Conservation (phyloP, 2,797 vertebrate species). For the Melanotaenia nigrans region DNA sequence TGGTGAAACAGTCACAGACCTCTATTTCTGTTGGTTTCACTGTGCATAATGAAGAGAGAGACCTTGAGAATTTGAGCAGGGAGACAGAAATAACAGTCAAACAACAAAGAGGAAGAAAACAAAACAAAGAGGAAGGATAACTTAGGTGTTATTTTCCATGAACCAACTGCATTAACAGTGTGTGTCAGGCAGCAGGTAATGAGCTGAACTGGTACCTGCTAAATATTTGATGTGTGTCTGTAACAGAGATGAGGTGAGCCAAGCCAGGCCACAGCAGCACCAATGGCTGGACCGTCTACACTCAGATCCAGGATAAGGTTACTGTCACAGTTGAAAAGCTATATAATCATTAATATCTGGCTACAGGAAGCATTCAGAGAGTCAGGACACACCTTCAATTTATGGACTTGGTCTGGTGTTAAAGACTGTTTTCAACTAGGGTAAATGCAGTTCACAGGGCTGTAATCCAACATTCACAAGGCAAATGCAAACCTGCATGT, state of each 20-base stretch:
- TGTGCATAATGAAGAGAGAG: constrained; percentile 37
- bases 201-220: constrained; percentile 58
- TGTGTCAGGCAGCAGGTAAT: constrained; percentile 50
- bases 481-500: neutral
- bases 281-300: constrained; percentile 13
- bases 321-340: constrained; percentile 53
- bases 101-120: constrained; percentile 18
- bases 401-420: constrained; percentile 10
- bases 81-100: constrained; percentile 13
- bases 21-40: neutral
- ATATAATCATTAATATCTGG: constrained; percentile 29
- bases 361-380: constrained; percentile 14
- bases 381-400: constrained; percentile 11
- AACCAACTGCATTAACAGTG: constrained; percentile 47
- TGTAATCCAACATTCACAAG: neutral
- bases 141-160: constrained; percentile 58
- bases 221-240: constrained; percentile 78
- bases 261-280: constrained; percentile 7
- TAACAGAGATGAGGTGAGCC: constrained; percentile 55
- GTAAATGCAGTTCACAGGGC: neutral
- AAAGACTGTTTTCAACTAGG: constrained; percentile 6
- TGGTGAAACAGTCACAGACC: neutral
- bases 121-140: constrained; percentile 13
- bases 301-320: constrained; percentile 52
- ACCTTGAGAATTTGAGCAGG: constrained; percentile 43